These are phyloP conservation scores for Hemiprocne comata DNA, from an alignment of 2,113 vertebrate species.

Conservation along the genomic window DNA sequence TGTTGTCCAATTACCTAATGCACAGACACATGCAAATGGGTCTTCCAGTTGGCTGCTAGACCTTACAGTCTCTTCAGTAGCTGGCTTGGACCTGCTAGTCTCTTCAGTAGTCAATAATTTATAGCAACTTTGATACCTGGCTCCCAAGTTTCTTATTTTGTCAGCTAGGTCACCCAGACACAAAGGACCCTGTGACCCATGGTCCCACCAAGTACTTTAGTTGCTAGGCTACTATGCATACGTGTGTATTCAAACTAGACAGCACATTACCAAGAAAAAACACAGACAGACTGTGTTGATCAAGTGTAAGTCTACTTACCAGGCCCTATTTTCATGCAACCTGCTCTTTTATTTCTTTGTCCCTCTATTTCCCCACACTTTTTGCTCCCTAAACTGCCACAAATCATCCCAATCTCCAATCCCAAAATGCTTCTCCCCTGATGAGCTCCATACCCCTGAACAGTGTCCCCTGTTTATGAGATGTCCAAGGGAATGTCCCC, in stretches of 20 bases:
- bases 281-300: neutral
- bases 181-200: fast-evolving
- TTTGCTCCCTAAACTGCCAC: neutral
- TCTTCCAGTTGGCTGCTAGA: neutral
- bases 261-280: neutral
- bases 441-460: neutral
- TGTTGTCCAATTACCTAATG: neutral
- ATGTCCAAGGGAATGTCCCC: fast-evolving
- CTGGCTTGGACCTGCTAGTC: neutral
- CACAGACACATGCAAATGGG: neutral
- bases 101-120: neutral
- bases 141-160: neutral
- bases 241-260: neutral
- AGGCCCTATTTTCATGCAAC: neutral
- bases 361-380: neutral
- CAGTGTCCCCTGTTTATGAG: neutral
- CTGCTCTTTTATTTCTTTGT: neutral
- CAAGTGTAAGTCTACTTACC: neutral
- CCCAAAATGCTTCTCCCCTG: neutral
- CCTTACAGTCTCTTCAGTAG: neutral
- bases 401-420: neutral
- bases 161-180: neutral
- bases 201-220: too few species aligned
- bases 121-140: neutral
- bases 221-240: neutral